Conservation (phyloP, 2,888 invertebrate species). For the Drosophila subsilvestris region DNA sequence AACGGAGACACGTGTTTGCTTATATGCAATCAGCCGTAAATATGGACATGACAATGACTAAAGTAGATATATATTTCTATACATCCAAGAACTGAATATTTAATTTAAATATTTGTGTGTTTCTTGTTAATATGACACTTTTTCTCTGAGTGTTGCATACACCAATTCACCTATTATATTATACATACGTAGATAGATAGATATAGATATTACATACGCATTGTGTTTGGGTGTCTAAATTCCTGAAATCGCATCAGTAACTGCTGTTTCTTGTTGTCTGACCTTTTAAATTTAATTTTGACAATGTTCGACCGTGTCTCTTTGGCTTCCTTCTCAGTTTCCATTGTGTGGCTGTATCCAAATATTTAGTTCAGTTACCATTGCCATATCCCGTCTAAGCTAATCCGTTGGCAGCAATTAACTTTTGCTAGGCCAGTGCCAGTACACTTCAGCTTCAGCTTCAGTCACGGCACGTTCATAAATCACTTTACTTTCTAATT, state of each 20-base stretch:
- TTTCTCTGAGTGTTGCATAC: too few relatives aligned
- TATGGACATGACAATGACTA: too few relatives aligned
- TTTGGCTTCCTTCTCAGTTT: not conserved
- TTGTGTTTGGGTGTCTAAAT: not conserved
- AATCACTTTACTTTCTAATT: slow-evolving; percentile 77
- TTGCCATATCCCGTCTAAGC: not conserved
- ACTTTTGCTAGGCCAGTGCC: not conserved
- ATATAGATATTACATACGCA: too few relatives aligned
- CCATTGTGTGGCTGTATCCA: too few relatives aligned
- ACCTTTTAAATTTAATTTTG: not conserved
- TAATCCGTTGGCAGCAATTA: not conserved
- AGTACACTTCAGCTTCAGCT: slow-evolving; percentile 46
- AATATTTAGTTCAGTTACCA: not conserved
- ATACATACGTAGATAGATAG: too few relatives aligned
- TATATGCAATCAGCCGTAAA: too few relatives aligned
- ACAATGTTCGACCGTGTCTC: not conserved
- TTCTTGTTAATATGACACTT: too few relatives aligned
- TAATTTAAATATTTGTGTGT: too few relatives aligned
- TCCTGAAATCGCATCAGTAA: not conserved
- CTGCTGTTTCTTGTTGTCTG: not conserved
- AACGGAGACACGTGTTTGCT: too few relatives aligned
- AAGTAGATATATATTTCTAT: too few relatives aligned
- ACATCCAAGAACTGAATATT: too few relatives aligned
- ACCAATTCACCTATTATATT: too few relatives aligned
- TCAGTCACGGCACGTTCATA: slow-evolving; percentile 64